Evolutionary conservation across 2,888 invertebrate genomes (phyloP).

Genomic region (Boloria euphrosyne): DNA sequence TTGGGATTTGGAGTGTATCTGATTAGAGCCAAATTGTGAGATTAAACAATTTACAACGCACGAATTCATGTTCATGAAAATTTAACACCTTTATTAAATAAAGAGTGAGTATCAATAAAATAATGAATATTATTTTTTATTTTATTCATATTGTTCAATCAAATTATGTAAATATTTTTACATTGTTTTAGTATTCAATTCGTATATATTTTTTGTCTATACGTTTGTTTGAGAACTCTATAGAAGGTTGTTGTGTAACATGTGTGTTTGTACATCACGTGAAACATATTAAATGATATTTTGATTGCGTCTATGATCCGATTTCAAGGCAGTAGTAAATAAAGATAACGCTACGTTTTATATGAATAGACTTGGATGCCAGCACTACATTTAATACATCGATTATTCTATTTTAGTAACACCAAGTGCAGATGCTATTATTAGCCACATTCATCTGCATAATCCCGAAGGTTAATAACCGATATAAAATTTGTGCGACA

Average conservation of each 20-base stretch:
- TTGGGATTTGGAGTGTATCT: slow-evolving; percentile 20
- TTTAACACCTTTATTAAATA: too few relatives aligned
- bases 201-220: too few relatives aligned
- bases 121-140: too few relatives aligned
- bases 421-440: slow-evolving; percentile 48
- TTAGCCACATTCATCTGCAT: slow-evolving; percentile 6
- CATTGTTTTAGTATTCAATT: too few relatives aligned
- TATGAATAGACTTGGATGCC: slow-evolving; percentile 28
- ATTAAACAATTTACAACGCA: slow-evolving; percentile 5
- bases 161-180: too few relatives aligned
- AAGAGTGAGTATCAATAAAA: too few relatives aligned
- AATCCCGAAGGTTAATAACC: slow-evolving; percentile 56
- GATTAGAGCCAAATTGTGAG: slow-evolving; percentile 9
- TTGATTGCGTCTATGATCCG: slow-evolving; percentile 7
- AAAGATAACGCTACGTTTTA: slow-evolving; percentile 18
- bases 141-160: too few relatives aligned
- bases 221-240: too few relatives aligned
- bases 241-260: neutral
- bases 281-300: slow-evolving; percentile 5
- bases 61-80: neutral
- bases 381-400: slow-evolving; percentile 35
- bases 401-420: slow-evolving; percentile 50
- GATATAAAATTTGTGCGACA: slow-evolving; percentile 45
- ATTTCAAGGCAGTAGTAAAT: slow-evolving; percentile 18
- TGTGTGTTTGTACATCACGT: neutral